Conservation (phyloP, 2,797 vertebrate genomes). For the Oophaga sylvatica region DNA sequence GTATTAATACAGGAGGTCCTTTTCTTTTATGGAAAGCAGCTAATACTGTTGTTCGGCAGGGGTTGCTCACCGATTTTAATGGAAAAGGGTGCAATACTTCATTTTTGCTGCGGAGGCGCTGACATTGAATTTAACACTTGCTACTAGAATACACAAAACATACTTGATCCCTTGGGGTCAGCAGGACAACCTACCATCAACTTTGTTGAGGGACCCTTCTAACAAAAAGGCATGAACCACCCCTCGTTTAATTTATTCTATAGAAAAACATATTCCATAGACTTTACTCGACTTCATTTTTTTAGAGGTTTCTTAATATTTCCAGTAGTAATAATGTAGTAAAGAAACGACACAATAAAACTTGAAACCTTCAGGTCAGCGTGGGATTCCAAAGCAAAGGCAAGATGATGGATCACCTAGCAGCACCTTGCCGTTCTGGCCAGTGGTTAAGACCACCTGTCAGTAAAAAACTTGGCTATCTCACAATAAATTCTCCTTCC, state of each 20-base stretch:
- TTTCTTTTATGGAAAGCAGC: no score
- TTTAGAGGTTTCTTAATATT: background rate
- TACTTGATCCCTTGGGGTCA: background rate
- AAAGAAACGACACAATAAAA: background rate
- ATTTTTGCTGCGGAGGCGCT: background rate
- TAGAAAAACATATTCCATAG: background rate
- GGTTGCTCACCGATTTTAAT: background rate
- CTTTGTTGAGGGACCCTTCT: background rate
- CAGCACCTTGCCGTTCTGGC: constrained; percentile 26
- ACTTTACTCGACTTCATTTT: background rate
- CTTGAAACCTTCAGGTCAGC: background rate
- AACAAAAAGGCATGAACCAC: no score
- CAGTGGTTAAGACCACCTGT: constrained; percentile 35
- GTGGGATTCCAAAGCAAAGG: constrained; percentile 2
- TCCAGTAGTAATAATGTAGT: background rate
- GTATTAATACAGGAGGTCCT: no score
- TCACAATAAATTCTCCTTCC: constrained; percentile 29
- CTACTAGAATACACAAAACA: background rate
- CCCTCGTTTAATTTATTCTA: no score
- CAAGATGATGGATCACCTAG: constrained; percentile 23
- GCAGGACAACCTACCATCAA: background rate
- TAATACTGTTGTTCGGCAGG: no score
- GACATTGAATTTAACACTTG: background rate
- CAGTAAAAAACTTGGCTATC: constrained; percentile 29
- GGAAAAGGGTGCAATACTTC: background rate